phyloP scores from a whole-genome alignment of 2,888 invertebrate genomes.

The Netelia inedita region DNA sequence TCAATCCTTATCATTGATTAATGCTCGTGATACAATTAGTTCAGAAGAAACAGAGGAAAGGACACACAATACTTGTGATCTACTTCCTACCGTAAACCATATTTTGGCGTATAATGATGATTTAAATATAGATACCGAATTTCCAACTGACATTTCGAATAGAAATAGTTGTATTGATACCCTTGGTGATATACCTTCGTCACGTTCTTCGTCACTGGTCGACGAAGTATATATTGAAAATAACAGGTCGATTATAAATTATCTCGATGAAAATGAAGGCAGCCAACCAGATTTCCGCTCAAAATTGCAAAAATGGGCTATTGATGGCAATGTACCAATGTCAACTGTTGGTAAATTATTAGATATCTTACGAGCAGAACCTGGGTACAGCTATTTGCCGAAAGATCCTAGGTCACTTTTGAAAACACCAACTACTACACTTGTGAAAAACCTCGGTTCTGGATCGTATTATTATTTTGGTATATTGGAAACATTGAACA shows the following conservation, averaged over 20 bases:
- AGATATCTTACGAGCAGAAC: constrained; percentile 48
- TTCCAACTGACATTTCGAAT: too few relatives aligned
- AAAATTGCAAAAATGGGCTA: constrained; percentile 40
- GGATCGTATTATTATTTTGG: constrained; percentile 54
- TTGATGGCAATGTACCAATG: constrained; percentile 38
- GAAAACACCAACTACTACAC: constrained; percentile 44
- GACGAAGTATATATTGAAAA: too few relatives aligned
- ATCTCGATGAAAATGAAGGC: constrained; percentile 5
- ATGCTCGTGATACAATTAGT: too few relatives aligned
- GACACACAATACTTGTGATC: too few relatives aligned
- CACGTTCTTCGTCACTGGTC: too few relatives aligned
- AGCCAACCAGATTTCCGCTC: constrained; percentile 5
- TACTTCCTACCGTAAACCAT: too few relatives aligned
- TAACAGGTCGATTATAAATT: neutral
- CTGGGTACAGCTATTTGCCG: constrained; percentile 40
- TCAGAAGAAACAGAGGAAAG: too few relatives aligned
- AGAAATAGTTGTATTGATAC: too few relatives aligned
- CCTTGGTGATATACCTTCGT: too few relatives aligned
- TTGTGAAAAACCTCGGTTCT: constrained; percentile 4
- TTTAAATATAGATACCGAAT: too few relatives aligned
- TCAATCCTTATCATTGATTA: too few relatives aligned
- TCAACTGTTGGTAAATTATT: constrained; percentile 49
- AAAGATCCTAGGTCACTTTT: constrained; percentile 62
- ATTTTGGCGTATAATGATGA: too few relatives aligned
- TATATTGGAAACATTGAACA: constrained; percentile 26